These are phyloP conservation scores for Fistularia commersonii DNA, from an alignment of 2,797 vertebrate genomes.

Conservation along the genomic window DNA sequence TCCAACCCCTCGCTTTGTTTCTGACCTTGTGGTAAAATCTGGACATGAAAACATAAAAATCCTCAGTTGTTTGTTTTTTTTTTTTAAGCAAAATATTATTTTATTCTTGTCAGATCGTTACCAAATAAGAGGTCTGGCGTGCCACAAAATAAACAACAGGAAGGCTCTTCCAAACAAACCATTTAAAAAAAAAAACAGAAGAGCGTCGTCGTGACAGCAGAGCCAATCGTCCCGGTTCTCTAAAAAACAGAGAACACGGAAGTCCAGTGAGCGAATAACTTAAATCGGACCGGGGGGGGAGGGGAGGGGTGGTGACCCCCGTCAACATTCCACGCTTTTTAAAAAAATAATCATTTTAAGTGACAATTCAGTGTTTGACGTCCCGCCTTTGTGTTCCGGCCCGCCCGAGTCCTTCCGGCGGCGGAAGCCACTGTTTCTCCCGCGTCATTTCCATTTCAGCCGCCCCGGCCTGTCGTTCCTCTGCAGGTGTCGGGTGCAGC, in stretches of 20 bases:
- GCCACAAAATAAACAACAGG: constrained; percentile 8
- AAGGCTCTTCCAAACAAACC: too few relatives aligned
- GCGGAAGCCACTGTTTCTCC: too few relatives aligned
- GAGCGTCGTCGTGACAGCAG: too few relatives aligned
- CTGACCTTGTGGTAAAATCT: constrained; percentile 14
- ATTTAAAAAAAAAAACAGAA: too few relatives aligned
- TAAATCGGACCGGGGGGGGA: constrained; percentile 11
- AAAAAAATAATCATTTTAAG: too few relatives aligned
- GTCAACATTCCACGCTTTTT: too few relatives aligned
- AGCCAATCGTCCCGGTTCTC: constrained; percentile 27
- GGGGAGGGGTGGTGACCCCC: too few relatives aligned
- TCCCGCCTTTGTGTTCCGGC: too few relatives aligned
- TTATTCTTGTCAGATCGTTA: constrained; percentile 59
- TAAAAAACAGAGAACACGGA: constrained; percentile 57
- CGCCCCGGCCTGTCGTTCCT: constrained; percentile 26
- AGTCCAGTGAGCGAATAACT: constrained; percentile 40
- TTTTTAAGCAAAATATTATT: constrained; percentile 60
- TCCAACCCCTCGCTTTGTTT: too few relatives aligned
- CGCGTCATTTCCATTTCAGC: too few relatives aligned
- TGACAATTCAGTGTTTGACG: too few relatives aligned
- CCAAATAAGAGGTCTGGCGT: constrained; percentile 27
- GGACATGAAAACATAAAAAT: constrained; percentile 1
- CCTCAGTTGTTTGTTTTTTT: constrained; percentile 5
- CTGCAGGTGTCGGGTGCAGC: constrained; percentile 76
- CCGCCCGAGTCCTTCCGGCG: too few relatives aligned